Evolutionary conservation across 2,888 invertebrate genomes (phyloP).

Genomic region (Temnothorax rugatulus): DNA sequence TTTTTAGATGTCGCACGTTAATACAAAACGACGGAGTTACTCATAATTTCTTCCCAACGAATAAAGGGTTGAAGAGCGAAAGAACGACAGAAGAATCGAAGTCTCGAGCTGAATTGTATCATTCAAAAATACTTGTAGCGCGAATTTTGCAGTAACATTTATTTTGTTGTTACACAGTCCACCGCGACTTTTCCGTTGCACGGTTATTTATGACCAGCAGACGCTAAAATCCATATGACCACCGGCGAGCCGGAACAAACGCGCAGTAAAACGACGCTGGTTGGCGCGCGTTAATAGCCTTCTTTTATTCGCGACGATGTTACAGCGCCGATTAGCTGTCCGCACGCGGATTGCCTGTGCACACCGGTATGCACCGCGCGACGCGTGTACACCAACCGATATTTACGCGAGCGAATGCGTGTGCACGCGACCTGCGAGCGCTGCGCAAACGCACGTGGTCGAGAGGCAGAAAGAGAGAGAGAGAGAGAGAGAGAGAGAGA

Average conservation of each 20-base stretch:
- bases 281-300: constrained; percentile 46
- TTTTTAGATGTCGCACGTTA: not conserved
- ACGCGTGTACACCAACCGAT: constrained; percentile 25
- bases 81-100: not conserved
- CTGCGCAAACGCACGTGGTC: constrained; percentile 39
- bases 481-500: constrained; percentile 25
- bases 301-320: constrained; percentile 52
- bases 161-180: not conserved
- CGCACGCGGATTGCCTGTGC: constrained; percentile 20
- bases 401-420: constrained; percentile 40
- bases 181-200: constrained; percentile 5
- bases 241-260: constrained; percentile 48
- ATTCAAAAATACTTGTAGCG: not conserved
- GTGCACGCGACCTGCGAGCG: constrained; percentile 39
- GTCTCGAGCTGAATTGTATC: not conserved
- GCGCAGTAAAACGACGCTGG: constrained; percentile 37
- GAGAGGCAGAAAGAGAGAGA: no score
- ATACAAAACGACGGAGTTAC: constrained; percentile 1
- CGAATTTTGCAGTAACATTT: not conserved
- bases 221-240: constrained; percentile 10
- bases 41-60: not conserved
- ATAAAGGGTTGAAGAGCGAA: not conserved
- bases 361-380: constrained; percentile 2
- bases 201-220: constrained; percentile 6
- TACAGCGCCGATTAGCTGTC: constrained; percentile 45